phyloP scores from a whole-genome alignment of 2,113 vertebrate genomes.

The Columbina picui region DNA sequence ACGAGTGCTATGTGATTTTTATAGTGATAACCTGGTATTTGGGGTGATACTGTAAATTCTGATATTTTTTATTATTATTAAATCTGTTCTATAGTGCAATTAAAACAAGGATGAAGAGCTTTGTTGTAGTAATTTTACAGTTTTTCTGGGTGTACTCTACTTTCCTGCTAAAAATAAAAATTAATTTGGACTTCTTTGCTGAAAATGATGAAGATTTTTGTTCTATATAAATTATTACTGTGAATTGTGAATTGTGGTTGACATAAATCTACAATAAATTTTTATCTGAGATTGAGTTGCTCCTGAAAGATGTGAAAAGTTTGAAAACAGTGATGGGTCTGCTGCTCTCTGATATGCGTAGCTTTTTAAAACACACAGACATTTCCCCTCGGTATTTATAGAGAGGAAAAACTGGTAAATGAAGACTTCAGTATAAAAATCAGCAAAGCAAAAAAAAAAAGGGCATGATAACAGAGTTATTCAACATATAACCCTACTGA shows the following conservation, averaged over 20 bases:
- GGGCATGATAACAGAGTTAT: neutral
- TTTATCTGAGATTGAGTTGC: neutral
- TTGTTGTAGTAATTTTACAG: constrained; percentile 41
- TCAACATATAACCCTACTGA: neutral
- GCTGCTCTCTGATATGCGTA: neutral
- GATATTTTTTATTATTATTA: constrained; percentile 14
- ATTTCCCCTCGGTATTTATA: neutral
- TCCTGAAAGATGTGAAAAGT: neutral
- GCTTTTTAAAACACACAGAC: neutral
- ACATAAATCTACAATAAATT: neutral
- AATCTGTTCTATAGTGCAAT: constrained; percentile 47
- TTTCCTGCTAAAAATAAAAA: neutral
- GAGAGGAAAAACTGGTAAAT: neutral
- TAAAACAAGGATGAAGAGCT: constrained; percentile 47
- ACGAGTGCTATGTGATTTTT: constrained; percentile 39
- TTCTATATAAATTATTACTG: neutral
- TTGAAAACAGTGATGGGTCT: neutral
- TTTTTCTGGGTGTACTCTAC: neutral
- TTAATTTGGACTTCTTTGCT: neutral
- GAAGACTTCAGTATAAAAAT: neutral
- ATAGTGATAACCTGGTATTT: constrained; percentile 26
- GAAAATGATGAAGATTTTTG: neutral
- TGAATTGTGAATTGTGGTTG: neutral
- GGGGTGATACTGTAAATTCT: constrained; percentile 11
- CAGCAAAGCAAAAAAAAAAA: neutral